Evolutionary conservation across 2,113 vertebrate species (phyloP).

Genomic region (Lycaon pictus): DNA sequence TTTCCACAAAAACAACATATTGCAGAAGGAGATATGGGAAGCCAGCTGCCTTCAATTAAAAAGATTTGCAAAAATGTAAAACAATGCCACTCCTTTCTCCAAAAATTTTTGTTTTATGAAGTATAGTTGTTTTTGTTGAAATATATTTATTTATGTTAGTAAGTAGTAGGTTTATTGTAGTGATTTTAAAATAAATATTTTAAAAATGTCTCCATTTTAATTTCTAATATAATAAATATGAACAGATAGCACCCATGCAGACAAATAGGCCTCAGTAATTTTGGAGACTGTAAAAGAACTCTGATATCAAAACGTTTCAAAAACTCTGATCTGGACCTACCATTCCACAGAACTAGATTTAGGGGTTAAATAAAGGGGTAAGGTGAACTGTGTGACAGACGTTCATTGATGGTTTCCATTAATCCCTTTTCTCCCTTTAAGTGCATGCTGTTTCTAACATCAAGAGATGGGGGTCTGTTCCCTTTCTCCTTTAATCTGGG

Average conservation of each 20-base stretch:
- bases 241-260: not conserved
- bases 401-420: not conserved
- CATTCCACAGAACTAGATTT: not conserved
- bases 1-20: not conserved
- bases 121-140: not conserved
- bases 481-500: not conserved
- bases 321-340: not conserved
- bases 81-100: not conserved
- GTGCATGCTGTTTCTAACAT: not conserved
- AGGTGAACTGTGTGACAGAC: not conserved
- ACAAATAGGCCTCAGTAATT: not conserved
- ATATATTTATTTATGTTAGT: not conserved
- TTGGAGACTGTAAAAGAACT: not conserved
- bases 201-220: not conserved
- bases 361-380: not conserved
- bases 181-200: slow-evolving; percentile 1
- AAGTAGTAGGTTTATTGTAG: not conserved
- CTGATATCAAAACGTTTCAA: not conserved
- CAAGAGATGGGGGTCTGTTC: not conserved
- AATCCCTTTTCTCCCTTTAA: not conserved
- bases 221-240: slow-evolving; percentile 20
- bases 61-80: slow-evolving; percentile 10
- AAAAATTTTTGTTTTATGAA: slow-evolving; percentile 9
- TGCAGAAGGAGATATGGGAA: not conserved
- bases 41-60: not conserved